Percentiles rank a stretch among this genome's conserved stretches.
These are phyloP conservation scores for Coranthus polyacanthus DNA, from an alignment of 2,797 vertebrate genomes.

Conservation along the genomic window DNA sequence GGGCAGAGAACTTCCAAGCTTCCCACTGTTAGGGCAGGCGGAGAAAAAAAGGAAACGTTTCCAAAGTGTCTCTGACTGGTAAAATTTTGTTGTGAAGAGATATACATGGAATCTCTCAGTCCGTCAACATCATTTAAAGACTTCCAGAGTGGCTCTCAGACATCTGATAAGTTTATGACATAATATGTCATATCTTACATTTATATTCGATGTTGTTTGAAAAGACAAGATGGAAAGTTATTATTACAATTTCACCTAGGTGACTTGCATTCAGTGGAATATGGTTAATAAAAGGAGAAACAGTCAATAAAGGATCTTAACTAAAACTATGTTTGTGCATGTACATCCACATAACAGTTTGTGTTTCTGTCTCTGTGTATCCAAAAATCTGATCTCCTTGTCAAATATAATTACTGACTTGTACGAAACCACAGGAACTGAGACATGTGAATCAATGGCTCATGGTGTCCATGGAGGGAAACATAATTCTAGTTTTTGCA, in stretches of 20 bases:
- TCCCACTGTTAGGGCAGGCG: conserved; percentile 80
- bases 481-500: conserved; percentile 34
- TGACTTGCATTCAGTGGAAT: neutral
- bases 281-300: neutral
- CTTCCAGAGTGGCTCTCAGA: neutral
- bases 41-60: conserved; percentile 71
- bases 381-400: conserved; percentile 54
- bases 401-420: conserved; percentile 59
- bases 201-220: no score
- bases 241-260: neutral
- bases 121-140: conserved; percentile 27
- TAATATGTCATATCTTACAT: no score
- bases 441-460: conserved; percentile 45
- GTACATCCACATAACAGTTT: conserved; percentile 26
- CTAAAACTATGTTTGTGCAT: conserved; percentile 7
- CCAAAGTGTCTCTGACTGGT: conserved; percentile 59
- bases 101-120: conserved; percentile 35
- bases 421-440: conserved; percentile 35
- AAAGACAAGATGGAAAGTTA: neutral
- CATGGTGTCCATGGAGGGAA: conserved; percentile 19
- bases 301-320: neutral
- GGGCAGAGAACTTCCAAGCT: conserved; percentile 84
- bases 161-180: neutral
- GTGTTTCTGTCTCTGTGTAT: conserved; percentile 40
- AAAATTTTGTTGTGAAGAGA: conserved; percentile 37